Evolutionary conservation across 2,797 vertebrate species (phyloP).

Genomic region (Pelobates cultripes): DNA sequence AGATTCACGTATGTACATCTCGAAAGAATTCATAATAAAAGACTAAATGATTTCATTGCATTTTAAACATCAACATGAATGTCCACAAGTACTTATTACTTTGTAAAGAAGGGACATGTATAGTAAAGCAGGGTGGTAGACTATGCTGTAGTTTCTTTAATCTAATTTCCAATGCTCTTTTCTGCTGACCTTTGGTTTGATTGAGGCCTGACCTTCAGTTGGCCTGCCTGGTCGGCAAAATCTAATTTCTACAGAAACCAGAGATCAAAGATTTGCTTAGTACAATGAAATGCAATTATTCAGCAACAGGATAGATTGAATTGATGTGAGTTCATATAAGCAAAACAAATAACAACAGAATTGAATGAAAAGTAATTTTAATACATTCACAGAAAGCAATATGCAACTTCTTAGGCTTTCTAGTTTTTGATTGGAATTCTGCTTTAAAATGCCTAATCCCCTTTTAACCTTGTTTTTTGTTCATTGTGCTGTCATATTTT

Average conservation of each 20-base stretch:
- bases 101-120: background rate
- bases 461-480: too few species aligned
- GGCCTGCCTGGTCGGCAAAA: slow-evolving; percentile 27
- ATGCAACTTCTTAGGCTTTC: too few species aligned
- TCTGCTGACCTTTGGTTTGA: slow-evolving; percentile 26
- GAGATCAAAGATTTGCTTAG: background rate
- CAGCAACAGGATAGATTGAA: background rate
- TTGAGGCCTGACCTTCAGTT: slow-evolving; percentile 36
- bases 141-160: slow-evolving; percentile 12
- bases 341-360: background rate
- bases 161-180: slow-evolving; percentile 36
- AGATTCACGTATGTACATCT: slow-evolving; percentile 22
- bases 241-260: slow-evolving; percentile 27
- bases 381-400: too few species aligned
- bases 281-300: background rate
- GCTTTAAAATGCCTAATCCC: too few species aligned
- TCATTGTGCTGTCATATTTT: too few species aligned
- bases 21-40: slow-evolving; percentile 1
- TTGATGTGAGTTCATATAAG: background rate
- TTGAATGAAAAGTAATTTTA: too few species aligned
- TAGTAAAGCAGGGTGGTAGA: slow-evolving; percentile 9
- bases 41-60: slow-evolving; percentile 22
- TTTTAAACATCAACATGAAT: background rate
- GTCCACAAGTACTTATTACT: background rate
- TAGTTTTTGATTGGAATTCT: too few species aligned